These are phyloP conservation scores for Pao palembangensis DNA, from an alignment of 2,113 vertebrate species.

Conservation along the genomic window DNA sequence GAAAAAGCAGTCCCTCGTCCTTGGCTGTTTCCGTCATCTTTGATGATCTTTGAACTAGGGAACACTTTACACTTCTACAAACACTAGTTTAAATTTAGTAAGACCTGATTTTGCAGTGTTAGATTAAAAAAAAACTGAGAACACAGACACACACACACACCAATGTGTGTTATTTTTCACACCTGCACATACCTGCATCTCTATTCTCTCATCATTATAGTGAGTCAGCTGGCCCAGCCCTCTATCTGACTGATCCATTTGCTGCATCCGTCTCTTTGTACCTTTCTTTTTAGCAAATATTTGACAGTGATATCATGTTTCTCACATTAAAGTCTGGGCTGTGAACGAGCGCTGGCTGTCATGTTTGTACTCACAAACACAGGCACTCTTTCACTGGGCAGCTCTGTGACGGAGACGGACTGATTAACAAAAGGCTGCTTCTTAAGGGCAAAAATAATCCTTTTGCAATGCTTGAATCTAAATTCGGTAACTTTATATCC, in stretches of 20 bases:
- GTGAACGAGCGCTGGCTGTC: slow-evolving; percentile 32
- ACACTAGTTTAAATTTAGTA: too few species aligned
- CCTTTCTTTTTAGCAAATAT: slow-evolving; percentile 20
- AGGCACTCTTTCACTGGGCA: slow-evolving; percentile 52
- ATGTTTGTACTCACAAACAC: slow-evolving; percentile 52
- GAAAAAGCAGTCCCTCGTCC: too few species aligned
- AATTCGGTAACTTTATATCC: too few species aligned
- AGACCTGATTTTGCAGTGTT: neutral
- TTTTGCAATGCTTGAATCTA: neutral
- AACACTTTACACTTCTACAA: too few species aligned
- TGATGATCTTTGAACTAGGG: too few species aligned
- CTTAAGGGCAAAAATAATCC: slow-evolving; percentile 25
- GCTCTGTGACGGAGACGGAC: slow-evolving; percentile 49
- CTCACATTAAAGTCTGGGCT: slow-evolving; percentile 28
- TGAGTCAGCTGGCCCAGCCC: neutral
- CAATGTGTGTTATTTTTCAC: neutral
- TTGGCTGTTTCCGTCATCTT: too few species aligned
- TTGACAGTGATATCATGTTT: slow-evolving; percentile 25
- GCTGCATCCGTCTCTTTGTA: slow-evolving; percentile 24
- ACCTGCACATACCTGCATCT: neutral
- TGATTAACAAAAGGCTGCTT: slow-evolving; percentile 30
- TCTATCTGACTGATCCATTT: slow-evolving; percentile 4
- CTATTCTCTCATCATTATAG: neutral
- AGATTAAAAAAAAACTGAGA: neutral
- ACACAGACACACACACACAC: neutral